Evolutionary conservation across 2,113 vertebrate genomes (phyloP), one percentile per base, ranked within the genome.

Genomic region (Xiphias gladius): DNA sequence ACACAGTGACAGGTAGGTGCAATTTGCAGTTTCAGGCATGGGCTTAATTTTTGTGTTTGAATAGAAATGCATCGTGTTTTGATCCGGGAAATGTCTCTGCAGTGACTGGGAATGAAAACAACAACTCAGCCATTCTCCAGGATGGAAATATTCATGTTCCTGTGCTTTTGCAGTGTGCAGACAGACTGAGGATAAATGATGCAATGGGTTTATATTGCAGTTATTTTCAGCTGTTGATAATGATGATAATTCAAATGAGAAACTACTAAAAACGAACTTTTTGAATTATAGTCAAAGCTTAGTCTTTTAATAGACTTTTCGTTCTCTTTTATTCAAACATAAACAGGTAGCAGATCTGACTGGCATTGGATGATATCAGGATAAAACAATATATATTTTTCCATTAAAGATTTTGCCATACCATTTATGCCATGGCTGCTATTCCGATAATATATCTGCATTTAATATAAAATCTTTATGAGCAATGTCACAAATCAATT

Each of bases 1-100:
- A 17, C 50, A 20, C 48, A 11, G 20, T 43, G 20, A 80, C 71
- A 80, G 83, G 88, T 86, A 90, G 19, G 83, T 79, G 76, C 20
- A 30, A 69, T 62, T 82, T 77, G 3, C 22, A 61, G 62, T 52
- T 5, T 24, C 73, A 61, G 3, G 4, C 68, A 24, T 19, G 7
- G 20, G 5, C 52, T 71, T 12, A 12, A 7, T 70, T n/a, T 57
- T 17, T 63, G 1, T 52, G 28, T 66, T 68, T 78, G 69, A 78
- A 22, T 43, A 59, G 7, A 37, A 57, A 73, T 61, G 16, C 30
- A 52, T 48, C 69, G 35, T 67, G 30, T 73, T 73, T 77, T 20
- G 5, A 20, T 5, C 20, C 37, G 58, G 19, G 20, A 52, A 62
- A 65, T 12, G 32, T 72, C 9, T 81, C 19, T 67, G 41, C 0